Conservation (phyloP, 1,140 invertebrate species). For the Procambarus virginalis region DNA sequence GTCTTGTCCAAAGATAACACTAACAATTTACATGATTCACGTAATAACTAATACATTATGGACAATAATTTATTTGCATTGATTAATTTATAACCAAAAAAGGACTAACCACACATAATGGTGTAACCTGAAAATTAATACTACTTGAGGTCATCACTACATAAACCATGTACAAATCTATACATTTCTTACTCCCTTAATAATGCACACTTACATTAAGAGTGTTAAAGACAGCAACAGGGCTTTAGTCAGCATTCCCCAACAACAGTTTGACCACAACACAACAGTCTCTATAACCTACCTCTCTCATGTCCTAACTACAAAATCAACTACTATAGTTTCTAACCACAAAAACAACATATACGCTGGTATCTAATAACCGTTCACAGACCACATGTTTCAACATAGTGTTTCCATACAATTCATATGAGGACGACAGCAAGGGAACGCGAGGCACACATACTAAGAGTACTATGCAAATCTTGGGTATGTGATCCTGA, state of each 20-base stretch:
- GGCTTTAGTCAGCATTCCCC: background rate
- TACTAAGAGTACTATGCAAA: background rate
- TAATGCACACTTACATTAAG: background rate
- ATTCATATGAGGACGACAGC: background rate
- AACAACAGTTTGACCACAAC: background rate
- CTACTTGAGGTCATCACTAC: background rate
- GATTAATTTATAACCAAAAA: background rate
- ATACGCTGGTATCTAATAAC: background rate
- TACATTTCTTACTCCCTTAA: background rate
- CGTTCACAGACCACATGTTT: background rate
- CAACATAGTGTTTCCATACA: background rate
- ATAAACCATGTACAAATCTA: background rate
- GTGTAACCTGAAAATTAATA: background rate
- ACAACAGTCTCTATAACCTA: background rate
- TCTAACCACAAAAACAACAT: background rate
- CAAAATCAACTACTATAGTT: background rate
- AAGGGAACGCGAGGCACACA: background rate
- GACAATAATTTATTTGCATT: background rate
- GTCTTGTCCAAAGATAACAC: background rate
- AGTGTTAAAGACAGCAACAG: background rate
- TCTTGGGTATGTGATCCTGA: background rate
- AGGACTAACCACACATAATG: background rate
- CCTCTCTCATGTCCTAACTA: constrained; percentile 6
- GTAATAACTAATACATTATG: background rate
- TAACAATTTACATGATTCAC: background rate